A percentile compares a stretch with the other conserved stretches of the same genome.
Conservation (phyloP, 2,888 invertebrate species). For the Lasioglossum marginatum region DNA sequence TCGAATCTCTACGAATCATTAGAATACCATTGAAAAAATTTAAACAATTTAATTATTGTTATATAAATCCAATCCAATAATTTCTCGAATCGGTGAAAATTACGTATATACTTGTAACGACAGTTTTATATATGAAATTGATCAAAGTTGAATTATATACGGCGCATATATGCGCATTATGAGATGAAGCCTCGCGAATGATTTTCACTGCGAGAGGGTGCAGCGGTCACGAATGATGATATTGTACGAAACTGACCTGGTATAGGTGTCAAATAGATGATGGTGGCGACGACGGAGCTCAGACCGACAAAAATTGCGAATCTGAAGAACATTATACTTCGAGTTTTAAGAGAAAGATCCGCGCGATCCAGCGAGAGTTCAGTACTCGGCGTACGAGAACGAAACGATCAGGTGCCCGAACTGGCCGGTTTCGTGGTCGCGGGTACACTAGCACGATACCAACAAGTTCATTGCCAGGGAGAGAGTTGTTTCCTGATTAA, state of each 20-base stretch:
- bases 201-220: background rate
- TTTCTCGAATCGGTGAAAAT: background rate
- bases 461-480: constrained; percentile 83
- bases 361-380: background rate
- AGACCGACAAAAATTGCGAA: constrained; percentile 88
- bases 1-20: background rate
- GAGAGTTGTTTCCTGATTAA: constrained; percentile 79
- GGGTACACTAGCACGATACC: constrained; percentile 77
- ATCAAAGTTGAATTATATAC: background rate
- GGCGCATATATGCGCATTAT: background rate
- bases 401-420: constrained; percentile 59
- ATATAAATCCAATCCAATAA: background rate
- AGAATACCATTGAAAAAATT: background rate
- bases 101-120: background rate
- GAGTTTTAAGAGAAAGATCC: constrained; percentile 8
- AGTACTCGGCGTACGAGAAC: constrained; percentile 18
- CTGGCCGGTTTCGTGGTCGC: constrained; percentile 79
- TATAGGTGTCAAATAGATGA: constrained; percentile 90
- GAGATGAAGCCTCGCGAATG: background rate
- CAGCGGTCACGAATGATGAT: background rate
- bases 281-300: constrained; percentile 88
- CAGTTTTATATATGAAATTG: background rate
- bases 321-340: constrained; percentile 86
- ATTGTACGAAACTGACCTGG: constrained; percentile 86
- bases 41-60: background rate